Evolutionary conservation across 2,888 invertebrate species (phyloP).

Genomic region (Brachylomia viminalis): DNA sequence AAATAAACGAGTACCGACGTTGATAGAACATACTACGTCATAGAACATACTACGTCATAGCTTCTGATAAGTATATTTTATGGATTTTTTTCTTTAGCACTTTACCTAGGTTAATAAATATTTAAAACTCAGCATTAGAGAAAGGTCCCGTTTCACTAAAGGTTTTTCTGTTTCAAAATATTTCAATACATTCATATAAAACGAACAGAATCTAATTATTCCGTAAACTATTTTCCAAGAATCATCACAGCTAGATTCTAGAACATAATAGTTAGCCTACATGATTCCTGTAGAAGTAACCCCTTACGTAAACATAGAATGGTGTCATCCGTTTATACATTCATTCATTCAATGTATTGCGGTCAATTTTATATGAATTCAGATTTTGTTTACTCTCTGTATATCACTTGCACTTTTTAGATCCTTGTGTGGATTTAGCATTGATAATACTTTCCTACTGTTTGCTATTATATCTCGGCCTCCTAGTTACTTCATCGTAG

Average conservation of each 20-base stretch:
- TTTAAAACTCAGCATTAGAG: background rate
- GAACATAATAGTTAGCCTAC: constrained; percentile 7
- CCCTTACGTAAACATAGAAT: constrained; percentile 18
- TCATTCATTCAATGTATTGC: constrained; percentile 51
- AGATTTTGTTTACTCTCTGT: constrained; percentile 50
- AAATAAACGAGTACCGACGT: constrained; percentile 9
- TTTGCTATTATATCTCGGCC: background rate
- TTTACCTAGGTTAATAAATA: background rate
- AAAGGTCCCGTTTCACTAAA: background rate
- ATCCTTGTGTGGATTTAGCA: constrained; percentile 46
- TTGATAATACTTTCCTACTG: constrained; percentile 15
- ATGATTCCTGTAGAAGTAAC: background rate
- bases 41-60: constrained; percentile 12
- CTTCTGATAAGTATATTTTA: background rate
- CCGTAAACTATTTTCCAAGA: background rate
- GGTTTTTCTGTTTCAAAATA: background rate
- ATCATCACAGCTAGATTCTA: constrained; percentile 10
- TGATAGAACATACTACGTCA: background rate
- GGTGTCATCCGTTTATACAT: constrained; percentile 27
- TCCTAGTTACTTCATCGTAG: background rate
- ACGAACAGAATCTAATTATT: constrained; percentile 14
- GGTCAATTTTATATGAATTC: constrained; percentile 57
- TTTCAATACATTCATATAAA: constrained; percentile 2
- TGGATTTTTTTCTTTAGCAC: background rate
- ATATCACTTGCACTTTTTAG: constrained; percentile 62